Evolutionary conservation across 1,140 invertebrate genomes (phyloP).

Genomic region (Macrostomum lignano): DNA sequence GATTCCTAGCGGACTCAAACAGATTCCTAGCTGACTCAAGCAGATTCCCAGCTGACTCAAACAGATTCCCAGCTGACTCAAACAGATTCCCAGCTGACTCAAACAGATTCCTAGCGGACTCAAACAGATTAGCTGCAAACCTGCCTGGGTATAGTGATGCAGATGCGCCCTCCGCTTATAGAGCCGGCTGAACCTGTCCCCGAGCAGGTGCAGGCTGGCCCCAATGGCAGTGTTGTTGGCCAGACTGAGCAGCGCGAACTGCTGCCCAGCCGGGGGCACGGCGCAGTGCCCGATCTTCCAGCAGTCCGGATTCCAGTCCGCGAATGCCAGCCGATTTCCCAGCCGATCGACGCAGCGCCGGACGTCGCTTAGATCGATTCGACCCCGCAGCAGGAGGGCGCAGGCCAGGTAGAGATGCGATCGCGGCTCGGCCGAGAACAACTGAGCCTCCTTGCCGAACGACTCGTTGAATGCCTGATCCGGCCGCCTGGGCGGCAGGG

Average conservation of each 20-base stretch:
- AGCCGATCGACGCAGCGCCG: conserved; percentile 27
- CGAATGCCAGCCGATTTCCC: conserved; percentile 17
- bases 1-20: too few relatives aligned
- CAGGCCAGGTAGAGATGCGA: conserved; percentile 26
- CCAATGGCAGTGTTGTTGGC: conserved; percentile 28
- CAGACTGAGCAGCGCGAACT: conserved; percentile 23
- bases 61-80: too few relatives aligned
- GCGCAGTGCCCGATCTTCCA: conserved; percentile 31
- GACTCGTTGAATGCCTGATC: conserved; percentile 29
- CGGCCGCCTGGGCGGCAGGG: conserved; percentile 16
- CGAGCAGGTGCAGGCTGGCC: conserved; percentile 18
- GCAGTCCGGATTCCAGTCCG: conserved; percentile 28
- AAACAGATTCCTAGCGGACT: too few relatives aligned
- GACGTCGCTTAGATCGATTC: conserved; percentile 26
- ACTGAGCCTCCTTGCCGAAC: conserved; percentile 23
- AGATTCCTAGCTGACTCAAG: too few relatives aligned
- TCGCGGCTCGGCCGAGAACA: conserved; percentile 21
- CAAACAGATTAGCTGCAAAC: too few relatives aligned
- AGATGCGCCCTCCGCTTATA: conserved; percentile 24
- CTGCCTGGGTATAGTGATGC: too few relatives aligned
- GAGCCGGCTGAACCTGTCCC: conserved; percentile 22
- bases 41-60: too few relatives aligned
- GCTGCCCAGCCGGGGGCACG: conserved; percentile 23
- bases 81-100: too few relatives aligned
- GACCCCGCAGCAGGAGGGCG: conserved; percentile 25